Percentiles rank a stretch among this genome's conserved stretches.
Evolutionary conservation across 2,888 invertebrate species (phyloP).

Genomic region (Drosophila tanythrix): DNA sequence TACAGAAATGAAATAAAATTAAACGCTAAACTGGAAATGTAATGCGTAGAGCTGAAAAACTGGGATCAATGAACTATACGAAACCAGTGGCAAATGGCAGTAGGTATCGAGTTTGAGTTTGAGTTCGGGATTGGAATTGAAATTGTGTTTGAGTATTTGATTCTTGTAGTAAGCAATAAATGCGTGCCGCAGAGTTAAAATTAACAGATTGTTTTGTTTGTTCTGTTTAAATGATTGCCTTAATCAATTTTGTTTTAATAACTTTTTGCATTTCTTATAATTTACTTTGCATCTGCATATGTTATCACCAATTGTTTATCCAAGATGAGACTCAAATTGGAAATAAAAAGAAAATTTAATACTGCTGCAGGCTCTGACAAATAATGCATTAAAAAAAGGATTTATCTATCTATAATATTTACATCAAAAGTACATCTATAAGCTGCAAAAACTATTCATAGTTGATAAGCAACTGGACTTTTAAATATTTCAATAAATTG

Average conservation of each 20-base stretch:
- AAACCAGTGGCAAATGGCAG: slow-evolving; percentile 56
- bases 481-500: neutral
- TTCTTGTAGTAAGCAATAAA: slow-evolving; percentile 53
- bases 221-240: neutral
- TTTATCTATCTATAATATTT: too few relatives aligned
- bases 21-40: slow-evolving; percentile 77
- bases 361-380: neutral
- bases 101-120: slow-evolving; percentile 21
- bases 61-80: slow-evolving; percentile 72
- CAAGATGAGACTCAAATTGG: neutral
- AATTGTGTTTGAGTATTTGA: slow-evolving; percentile 20
- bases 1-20: slow-evolving; percentile 61
- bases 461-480: neutral
- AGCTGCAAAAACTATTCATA: neutral
- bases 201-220: neutral
- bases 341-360: neutral
- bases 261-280: neutral
- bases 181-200: neutral
- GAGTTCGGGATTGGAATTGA: neutral
- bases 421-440: too few relatives aligned
- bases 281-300: neutral
- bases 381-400: neutral
- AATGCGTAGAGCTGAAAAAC: slow-evolving; percentile 72
- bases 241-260: neutral
- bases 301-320: neutral